Evolutionary conservation across 2,113 vertebrate genomes (phyloP), one percentile per base, ranked within the genome.

Genomic region (Nematolebias whitei): DNA sequence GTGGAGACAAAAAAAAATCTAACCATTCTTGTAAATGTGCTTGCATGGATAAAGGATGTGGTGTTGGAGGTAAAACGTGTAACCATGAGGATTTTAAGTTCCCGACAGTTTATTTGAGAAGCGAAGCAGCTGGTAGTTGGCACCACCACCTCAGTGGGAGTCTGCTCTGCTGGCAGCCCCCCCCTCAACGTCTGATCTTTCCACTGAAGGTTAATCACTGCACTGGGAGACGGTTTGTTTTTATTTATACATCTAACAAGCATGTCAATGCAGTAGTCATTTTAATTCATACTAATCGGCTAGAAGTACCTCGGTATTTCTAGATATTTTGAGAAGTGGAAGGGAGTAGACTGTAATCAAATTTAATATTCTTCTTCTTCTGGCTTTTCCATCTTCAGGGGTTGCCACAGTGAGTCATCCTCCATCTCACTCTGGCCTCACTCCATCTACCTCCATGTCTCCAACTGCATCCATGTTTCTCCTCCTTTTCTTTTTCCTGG

Each of bases 131-230:
- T 89, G 85, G 73, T 78, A 10, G 62, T 63, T 85, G 82, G 79
- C 60, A 56, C 60, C 48, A 70, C 60, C 48, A 68, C 71, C 85
- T 60, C 87, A 86, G 86, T 70, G 53, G 82, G 85, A 76, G 72
- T 78, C 85, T 72, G 58, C 76, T 51, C 63, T 78, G 69, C 79
- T 75, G 77, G 75, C 84, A 85, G 74, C 22, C 60, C 83, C 84
- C 48, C 85, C 91, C 87, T 80, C 80, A 82, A 72, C 63, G 59
- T 77, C 77, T 90, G 86, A 85, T 90, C 85, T 91, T 92, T 91
- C 70, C 76, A 71, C 73, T 89, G 83, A 90, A 90, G 91, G 91
- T 92, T 91, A 91, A 91, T 92, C 79, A 87, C 84, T 83, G 70
- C 54, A 68, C 76, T 82, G 71, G 44, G 58, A 77, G 71, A 71